Evolutionary conservation across 2,113 vertebrate species (phyloP).

Genomic region (Xiphorhynchus elegans): DNA sequence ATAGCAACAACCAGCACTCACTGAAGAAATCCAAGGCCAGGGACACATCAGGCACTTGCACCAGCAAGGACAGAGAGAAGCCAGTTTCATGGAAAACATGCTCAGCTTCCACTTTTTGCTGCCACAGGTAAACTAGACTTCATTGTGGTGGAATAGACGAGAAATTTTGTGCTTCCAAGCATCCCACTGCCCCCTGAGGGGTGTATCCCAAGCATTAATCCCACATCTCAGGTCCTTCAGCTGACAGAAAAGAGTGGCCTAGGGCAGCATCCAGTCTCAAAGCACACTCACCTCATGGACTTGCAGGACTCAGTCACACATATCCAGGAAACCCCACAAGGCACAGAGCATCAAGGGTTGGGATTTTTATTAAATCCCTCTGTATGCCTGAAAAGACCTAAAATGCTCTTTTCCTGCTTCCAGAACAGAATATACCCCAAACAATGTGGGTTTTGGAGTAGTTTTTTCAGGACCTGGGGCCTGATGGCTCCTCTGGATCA

Average conservation of each 20-base stretch:
- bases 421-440: background rate
- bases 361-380: background rate
- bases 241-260: background rate
- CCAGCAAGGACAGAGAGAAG: background rate
- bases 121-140: fast-evolving
- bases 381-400: background rate
- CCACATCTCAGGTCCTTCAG: background rate
- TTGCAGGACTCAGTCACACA: fast-evolving
- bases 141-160: background rate
- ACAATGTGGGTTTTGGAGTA: background rate
- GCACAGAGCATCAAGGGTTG: background rate
- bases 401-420: background rate
- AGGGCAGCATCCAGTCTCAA: background rate
- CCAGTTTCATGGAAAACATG: fast-evolving
- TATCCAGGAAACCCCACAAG: background rate
- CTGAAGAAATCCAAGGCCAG: background rate
- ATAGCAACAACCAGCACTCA: background rate
- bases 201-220: fast-evolving
- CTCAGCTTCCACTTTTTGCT: background rate
- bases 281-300: fast-evolving
- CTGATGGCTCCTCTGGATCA: background rate
- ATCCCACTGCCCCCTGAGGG: fast-evolving
- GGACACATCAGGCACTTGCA: background rate
- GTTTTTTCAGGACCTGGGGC: background rate
- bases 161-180: background rate